A percentile compares a stretch with the other conserved stretches of the same genome.
phyloP scores from a whole-genome alignment of 2,888 invertebrate species.

The Apoderus coryli region DNA sequence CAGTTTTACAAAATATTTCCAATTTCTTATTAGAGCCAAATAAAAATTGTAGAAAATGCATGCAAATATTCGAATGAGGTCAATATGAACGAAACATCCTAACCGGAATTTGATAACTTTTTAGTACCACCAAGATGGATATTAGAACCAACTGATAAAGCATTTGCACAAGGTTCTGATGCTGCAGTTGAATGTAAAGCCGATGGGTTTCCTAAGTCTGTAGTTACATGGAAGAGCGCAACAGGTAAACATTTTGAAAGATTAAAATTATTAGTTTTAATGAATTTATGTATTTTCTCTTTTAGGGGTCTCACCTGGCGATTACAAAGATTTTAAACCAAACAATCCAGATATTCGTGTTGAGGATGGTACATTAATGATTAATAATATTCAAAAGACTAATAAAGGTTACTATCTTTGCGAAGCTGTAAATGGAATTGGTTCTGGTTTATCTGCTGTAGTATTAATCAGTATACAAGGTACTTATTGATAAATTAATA shows the following conservation, averaged over 20 bases:
- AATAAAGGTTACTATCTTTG: slow-evolving; percentile 93
- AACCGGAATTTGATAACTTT: too few relatives aligned
- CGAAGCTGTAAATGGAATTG: slow-evolving; percentile 92
- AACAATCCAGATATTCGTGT: slow-evolving; percentile 84
- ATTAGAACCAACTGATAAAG: slow-evolving; percentile 86
- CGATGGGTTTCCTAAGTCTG: slow-evolving; percentile 89
- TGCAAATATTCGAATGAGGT: too few relatives aligned
- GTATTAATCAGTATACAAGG: slow-evolving; percentile 89
- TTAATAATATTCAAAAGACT: slow-evolving; percentile 81
- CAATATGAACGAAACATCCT: too few relatives aligned
- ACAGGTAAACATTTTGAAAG: too few relatives aligned
- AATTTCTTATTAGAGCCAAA: too few relatives aligned
- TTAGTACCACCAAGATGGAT: slow-evolving; percentile 94
- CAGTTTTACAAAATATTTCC: too few relatives aligned
- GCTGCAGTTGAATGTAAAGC: slow-evolving; percentile 92
- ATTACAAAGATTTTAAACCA: slow-evolving; percentile 84
- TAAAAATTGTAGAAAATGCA: too few relatives aligned
- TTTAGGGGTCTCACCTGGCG: slow-evolving; percentile 79
- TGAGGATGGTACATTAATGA: slow-evolving; percentile 83
- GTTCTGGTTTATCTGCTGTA: slow-evolving; percentile 87
- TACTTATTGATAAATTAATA: slow-evolving; percentile 33
- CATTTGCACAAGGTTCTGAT: slow-evolving; percentile 87
- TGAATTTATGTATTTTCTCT: too few relatives aligned
- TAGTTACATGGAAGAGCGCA: slow-evolving; percentile 90
- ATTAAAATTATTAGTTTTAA: too few relatives aligned